Conservation (phyloP, 2,797 vertebrate species). For the Taeniopygia guttata region DNA sequence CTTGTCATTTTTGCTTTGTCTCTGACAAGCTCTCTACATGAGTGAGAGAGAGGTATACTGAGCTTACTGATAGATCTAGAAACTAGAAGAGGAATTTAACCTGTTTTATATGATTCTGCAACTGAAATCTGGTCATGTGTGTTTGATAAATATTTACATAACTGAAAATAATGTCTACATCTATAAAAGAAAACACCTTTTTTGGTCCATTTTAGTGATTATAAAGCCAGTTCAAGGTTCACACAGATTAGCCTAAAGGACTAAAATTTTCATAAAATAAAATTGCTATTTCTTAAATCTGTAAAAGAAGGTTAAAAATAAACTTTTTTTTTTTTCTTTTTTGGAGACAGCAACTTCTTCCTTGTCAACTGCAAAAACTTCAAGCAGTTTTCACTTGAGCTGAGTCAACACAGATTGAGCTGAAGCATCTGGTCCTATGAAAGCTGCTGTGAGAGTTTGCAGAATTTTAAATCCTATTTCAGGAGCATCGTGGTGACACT, state of each 20-base stretch:
- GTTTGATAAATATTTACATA: neutral
- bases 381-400: constrained; percentile 53
- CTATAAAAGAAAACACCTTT: neutral
- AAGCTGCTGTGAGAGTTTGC: constrained; percentile 45
- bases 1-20: neutral
- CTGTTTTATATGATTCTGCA: neutral
- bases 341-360: constrained; percentile 39
- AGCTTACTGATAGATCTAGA: neutral
- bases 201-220: neutral
- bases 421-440: constrained; percentile 63
- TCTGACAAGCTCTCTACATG: neutral
- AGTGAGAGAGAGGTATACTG: neutral
- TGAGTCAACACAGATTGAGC: constrained; percentile 61
- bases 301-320: neutral
- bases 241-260: rapidly evolving
- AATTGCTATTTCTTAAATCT: neutral
- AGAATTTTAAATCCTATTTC: constrained; percentile 63
- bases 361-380: constrained; percentile 37
- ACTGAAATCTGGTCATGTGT: neutral
- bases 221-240: neutral
- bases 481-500: constrained; percentile 27
- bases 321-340: neutral
- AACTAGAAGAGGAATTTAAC: neutral
- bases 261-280: constrained; percentile 14
- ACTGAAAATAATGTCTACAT: neutral